Conservation (phyloP, 64 coral and sea anemone genomes). For the Montipora capricornis region DNA sequence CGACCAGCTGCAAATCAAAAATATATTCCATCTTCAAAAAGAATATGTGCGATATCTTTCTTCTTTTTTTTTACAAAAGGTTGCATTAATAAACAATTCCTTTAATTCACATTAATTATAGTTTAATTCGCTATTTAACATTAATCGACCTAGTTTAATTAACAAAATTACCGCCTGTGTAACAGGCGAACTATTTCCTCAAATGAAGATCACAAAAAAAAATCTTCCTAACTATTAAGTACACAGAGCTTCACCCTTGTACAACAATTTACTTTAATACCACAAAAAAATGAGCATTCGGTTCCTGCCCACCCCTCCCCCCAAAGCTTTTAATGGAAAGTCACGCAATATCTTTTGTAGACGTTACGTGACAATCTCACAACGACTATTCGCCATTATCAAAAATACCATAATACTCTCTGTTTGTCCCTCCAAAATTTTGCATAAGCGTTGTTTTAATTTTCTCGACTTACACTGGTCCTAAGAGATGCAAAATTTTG, state of each 20-base stretch:
- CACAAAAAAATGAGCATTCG: too few species aligned
- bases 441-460: too few species aligned
- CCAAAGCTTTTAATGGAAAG: too few species aligned
- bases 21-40: neutral
- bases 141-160: neutral
- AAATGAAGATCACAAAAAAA: neutral
- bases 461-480: too few species aligned
- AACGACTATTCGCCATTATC: too few species aligned
- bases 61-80: neutral
- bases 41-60: neutral
- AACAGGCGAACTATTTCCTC: neutral
- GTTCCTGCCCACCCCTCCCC: too few species aligned
- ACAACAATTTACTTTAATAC: neutral
- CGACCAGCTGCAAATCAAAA: slow-evolving; percentile 4
- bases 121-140: slow-evolving; percentile 8
- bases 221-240: neutral
- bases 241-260: neutral
- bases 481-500: too few species aligned
- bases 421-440: too few species aligned
- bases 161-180: neutral
- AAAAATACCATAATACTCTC: too few species aligned
- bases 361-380: too few species aligned
- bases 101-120: slow-evolving; percentile 5
- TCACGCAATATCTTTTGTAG: too few species aligned
- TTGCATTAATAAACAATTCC: neutral